These are phyloP conservation scores for Todus mexicanus DNA, from an alignment of 2,797 vertebrate genomes.

Conservation along the genomic window DNA sequence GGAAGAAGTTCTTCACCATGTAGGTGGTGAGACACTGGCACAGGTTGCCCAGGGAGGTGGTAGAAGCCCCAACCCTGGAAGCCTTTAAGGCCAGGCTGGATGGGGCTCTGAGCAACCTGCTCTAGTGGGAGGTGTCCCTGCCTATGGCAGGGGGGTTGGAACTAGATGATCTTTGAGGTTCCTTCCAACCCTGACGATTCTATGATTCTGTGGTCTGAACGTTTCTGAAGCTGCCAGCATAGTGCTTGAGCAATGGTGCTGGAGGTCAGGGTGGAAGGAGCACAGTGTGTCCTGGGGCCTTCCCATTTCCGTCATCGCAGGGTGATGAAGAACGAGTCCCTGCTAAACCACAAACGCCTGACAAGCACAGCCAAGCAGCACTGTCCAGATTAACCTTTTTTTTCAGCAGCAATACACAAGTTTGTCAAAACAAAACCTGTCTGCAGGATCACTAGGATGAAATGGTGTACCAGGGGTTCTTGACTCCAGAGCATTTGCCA, in stretches of 20 bases:
- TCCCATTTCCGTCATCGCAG: accelerated
- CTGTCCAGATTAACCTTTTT: neutral
- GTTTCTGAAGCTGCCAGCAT: neutral
- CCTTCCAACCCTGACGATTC: too few species aligned
- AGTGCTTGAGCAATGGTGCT: neutral
- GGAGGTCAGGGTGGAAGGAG: neutral
- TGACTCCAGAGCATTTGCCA: neutral
- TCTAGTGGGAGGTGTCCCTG: too few species aligned
- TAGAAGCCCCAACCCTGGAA: too few species aligned
- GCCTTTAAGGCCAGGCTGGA: too few species aligned
- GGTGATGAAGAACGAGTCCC: accelerated
- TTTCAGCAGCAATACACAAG: neutral
- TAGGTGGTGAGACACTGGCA: too few species aligned
- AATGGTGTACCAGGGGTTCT: neutral
- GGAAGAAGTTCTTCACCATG: too few species aligned
- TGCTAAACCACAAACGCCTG: neutral
- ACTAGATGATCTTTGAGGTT: too few species aligned
- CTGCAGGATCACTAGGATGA: neutral
- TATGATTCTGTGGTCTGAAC: too few species aligned
- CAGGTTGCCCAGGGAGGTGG: too few species aligned
- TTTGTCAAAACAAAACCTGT: neutral
- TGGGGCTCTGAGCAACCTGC: too few species aligned
- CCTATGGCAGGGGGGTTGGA: too few species aligned
- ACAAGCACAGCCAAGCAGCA: neutral
- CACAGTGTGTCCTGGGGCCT: accelerated